phyloP scores from a whole-genome alignment of 2,113 vertebrate species.

The Anthoscopus minutus region DNA sequence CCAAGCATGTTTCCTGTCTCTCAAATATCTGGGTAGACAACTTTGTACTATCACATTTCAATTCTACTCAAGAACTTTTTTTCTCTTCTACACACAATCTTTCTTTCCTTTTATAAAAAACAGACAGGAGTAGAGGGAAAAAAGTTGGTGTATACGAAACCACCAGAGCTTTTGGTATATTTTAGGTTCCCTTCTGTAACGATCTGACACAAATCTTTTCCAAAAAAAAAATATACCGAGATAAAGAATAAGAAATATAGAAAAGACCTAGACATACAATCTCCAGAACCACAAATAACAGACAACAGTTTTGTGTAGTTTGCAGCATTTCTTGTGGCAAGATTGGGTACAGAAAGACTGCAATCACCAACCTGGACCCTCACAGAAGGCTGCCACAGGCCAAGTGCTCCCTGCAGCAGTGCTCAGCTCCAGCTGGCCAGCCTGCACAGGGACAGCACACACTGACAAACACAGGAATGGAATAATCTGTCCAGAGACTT shows the following conservation, averaged over 20 bases:
- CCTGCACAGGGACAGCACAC: neutral
- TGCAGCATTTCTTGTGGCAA: neutral
- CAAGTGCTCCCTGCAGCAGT: accelerated
- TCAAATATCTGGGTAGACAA: neutral
- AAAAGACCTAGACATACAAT: neutral
- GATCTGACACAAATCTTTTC: neutral
- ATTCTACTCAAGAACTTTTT: neutral
- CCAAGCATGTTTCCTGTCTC: neutral
- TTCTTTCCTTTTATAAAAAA: neutral
- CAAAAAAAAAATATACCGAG: neutral
- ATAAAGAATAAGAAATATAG: neutral
- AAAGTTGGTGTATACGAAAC: neutral
- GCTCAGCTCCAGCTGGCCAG: neutral
- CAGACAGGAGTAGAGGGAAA: neutral
- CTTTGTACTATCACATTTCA: neutral
- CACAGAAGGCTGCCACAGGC: neutral
- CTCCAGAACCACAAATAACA: neutral
- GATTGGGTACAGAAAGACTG: neutral
- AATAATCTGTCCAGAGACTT: neutral
- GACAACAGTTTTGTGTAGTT: neutral
- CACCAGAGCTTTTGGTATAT: neutral
- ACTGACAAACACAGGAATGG: neutral
- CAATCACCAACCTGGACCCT: neutral
- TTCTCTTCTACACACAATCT: neutral
- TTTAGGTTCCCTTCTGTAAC: neutral